Evolutionary conservation across 2,797 vertebrate genomes (phyloP).

Genomic region (Mallotus villosus): DNA sequence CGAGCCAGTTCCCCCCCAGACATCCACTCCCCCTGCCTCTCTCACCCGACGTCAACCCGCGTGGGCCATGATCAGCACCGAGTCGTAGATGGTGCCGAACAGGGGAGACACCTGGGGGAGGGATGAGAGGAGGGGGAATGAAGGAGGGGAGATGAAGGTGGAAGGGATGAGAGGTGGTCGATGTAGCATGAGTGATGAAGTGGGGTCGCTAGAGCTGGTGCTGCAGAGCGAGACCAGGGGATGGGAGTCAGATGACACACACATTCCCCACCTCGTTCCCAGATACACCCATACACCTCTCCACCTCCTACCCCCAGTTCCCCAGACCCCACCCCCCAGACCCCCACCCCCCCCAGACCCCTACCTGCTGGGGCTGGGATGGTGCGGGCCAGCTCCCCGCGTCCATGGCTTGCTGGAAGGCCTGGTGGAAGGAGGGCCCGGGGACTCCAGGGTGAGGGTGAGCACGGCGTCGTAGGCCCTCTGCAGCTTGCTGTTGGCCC

Average conservation of each 20-base stretch:
- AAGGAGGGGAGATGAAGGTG: background rate
- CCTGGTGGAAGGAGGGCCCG: constrained; percentile 70
- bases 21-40: constrained; percentile 61
- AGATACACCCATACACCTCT: background rate
- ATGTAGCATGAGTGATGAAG: too few relatives aligned
- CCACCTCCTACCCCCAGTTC: constrained; percentile 24
- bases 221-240: too few relatives aligned
- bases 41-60: constrained; percentile 65
- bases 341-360: background rate
- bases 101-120: constrained; percentile 7
- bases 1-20: constrained; percentile 73
- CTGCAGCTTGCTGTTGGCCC: constrained; percentile 70
- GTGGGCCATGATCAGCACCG: constrained; percentile 76
- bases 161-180: too few relatives aligned
- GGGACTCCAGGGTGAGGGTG: constrained; percentile 78
- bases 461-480: constrained; percentile 79
- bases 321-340: constrained; percentile 53
- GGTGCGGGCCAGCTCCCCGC: constrained; percentile 61
- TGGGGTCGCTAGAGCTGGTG: too few relatives aligned
- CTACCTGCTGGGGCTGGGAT: background rate
- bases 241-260: too few relatives aligned
- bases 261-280: background rate
- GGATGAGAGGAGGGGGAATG: background rate
- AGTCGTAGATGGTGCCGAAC: constrained; percentile 57
- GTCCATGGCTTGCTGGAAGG: constrained; percentile 73